Percentiles rank a stretch among this genome's conserved stretches.
These are phyloP conservation scores for Chondrilla cf. caribensis DNA, from an alignment of 37 sponge, comb jelly and placozoan genomes.

Conservation along the genomic window DNA sequence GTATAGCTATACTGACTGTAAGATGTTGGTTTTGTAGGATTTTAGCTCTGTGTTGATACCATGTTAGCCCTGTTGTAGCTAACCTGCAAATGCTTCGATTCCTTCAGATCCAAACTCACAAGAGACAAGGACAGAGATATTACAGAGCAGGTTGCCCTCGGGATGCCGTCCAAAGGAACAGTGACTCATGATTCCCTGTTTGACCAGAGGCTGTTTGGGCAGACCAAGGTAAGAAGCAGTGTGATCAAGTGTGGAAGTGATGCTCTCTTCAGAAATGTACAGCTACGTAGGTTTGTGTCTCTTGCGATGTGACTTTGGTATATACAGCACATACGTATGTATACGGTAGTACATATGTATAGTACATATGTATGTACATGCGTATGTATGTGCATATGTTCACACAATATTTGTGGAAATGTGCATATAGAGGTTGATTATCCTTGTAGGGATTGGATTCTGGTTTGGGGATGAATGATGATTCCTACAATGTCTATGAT, in stretches of 20 bases:
- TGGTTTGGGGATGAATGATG: conserved; percentile 83
- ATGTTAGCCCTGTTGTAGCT: too few species aligned
- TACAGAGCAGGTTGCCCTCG: conserved; percentile 94
- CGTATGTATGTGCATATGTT: not conserved
- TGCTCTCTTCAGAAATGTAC: not conserved
- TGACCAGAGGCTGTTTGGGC: conserved; percentile 96
- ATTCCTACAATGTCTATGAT: conserved; percentile 96
- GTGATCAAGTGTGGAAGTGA: not conserved
- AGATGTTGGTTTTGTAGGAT: too few species aligned
- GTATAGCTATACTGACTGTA: too few species aligned
- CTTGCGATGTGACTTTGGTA: too few species aligned
- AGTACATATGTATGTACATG: not conserved
- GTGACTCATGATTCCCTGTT: conserved; percentile 75
- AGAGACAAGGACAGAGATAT: conserved; percentile 88
- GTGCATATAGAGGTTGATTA: too few species aligned
- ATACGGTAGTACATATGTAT: too few species aligned
- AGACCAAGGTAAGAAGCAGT: conserved; percentile 58
- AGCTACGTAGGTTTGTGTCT: not conserved
- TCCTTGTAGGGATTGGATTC: conserved; percentile 70
- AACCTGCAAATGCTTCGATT: too few species aligned
- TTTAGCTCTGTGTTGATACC: too few species aligned
- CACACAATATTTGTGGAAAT: not conserved
- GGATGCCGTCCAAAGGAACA: conserved; percentile 61
- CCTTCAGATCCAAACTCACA: conserved; percentile 63
- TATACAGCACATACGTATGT: too few species aligned